These are phyloP conservation scores for Athetis lepigone DNA, from an alignment of 2,888 invertebrate genomes.

Conservation along the genomic window DNA sequence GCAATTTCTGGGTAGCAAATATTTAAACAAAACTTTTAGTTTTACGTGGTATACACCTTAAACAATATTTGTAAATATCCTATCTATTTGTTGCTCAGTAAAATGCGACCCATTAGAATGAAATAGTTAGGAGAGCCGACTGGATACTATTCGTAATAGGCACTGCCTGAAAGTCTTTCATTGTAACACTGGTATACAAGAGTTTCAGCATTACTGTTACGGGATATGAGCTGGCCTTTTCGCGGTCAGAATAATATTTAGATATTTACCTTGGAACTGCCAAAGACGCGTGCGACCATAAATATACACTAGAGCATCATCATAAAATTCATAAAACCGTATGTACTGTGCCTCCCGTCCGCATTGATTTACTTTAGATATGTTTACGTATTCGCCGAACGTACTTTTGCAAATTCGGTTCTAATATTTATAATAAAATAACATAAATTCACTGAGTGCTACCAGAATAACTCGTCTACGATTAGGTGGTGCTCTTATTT, in stretches of 20 bases:
- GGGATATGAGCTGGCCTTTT: constrained; percentile 11
- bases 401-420: constrained; percentile 80
- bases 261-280: constrained; percentile 40
- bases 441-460: constrained; percentile 71
- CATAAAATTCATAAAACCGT: constrained; percentile 84
- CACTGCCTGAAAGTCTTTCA: background rate
- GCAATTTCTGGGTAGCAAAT: constrained; percentile 15
- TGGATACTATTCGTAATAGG: too few relatives aligned
- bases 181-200: background rate
- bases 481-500: constrained; percentile 67
- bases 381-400: constrained; percentile 83
- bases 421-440: constrained; percentile 78
- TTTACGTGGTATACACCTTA: too few relatives aligned
- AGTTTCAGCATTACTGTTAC: background rate
- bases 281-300: constrained; percentile 66
- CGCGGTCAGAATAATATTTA: constrained; percentile 24
- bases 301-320: constrained; percentile 80
- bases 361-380: constrained; percentile 85
- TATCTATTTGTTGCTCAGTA: too few relatives aligned
- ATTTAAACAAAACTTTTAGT: background rate
- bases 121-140: too few relatives aligned
- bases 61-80: background rate
- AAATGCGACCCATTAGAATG: too few relatives aligned
- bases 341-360: constrained; percentile 71
- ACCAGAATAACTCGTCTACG: constrained; percentile 70